Conservation (phyloP, 2,888 invertebrate genomes). For the Diarsia rubi region DNA sequence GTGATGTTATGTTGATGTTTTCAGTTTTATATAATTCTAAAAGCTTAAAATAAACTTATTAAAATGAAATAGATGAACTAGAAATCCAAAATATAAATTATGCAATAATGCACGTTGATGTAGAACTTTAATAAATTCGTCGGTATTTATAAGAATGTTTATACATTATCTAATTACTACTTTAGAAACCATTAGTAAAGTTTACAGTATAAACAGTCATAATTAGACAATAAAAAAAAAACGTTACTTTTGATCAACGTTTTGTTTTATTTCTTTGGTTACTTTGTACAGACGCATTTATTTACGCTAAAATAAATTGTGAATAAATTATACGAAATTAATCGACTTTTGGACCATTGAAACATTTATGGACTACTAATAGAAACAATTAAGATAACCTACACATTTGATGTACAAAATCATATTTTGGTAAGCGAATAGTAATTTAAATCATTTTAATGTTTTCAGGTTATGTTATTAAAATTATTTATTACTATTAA, state of each 20-base stretch:
- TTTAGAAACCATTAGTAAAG: background rate
- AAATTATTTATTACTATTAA: background rate
- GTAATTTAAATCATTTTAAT: background rate
- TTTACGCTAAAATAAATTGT: background rate
- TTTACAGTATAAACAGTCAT: background rate
- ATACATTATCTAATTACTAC: background rate
- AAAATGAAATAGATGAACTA: background rate
- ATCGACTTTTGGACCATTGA: slow-evolving; percentile 10
- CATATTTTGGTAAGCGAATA: accelerated
- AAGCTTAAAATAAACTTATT: background rate
- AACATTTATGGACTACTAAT: background rate
- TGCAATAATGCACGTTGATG: background rate
- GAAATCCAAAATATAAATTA: background rate
- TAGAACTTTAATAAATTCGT: background rate
- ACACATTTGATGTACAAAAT: background rate
- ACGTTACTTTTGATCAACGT: background rate
- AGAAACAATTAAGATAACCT: background rate
- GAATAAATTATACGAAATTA: slow-evolving; percentile 37
- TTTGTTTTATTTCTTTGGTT: background rate
- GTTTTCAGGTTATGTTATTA: background rate
- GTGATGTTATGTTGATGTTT: background rate
- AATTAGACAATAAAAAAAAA: background rate
- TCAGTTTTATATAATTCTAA: background rate
- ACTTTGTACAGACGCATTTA: background rate
- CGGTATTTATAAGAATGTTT: background rate